phyloP scores from a whole-genome alignment of 2,888 invertebrate genomes.

The Zygothrica quintamaculata region DNA sequence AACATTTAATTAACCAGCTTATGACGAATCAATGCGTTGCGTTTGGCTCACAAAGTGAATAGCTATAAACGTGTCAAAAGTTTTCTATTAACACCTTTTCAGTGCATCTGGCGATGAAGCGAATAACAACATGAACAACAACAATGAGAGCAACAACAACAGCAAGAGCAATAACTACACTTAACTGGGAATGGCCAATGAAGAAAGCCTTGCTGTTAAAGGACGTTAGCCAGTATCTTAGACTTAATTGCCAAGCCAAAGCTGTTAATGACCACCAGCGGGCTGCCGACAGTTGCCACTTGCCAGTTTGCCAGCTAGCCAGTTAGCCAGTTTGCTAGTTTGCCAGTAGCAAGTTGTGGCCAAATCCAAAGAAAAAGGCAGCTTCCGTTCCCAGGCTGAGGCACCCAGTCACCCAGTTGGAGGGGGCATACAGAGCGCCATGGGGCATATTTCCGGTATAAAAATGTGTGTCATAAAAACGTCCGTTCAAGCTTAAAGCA shows the following conservation, averaged over 20 bases:
- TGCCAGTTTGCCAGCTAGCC: constrained; percentile 16
- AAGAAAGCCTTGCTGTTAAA: constrained; percentile 24
- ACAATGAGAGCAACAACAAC: background rate
- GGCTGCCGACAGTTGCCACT: constrained; percentile 28
- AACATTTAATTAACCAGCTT: constrained; percentile 20
- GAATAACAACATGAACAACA: background rate
- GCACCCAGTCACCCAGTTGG: constrained; percentile 31
- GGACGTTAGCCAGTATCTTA: constrained; percentile 34
- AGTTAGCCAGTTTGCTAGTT: constrained; percentile 21
- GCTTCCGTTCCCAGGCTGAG: constrained; percentile 74
- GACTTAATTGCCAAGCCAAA: constrained; percentile 58
- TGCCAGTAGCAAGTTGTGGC: constrained; percentile 15
- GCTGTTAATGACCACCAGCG: constrained; percentile 66
- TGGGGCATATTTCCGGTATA: constrained; percentile 72
- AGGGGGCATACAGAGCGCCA: constrained; percentile 39
- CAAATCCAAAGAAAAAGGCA: constrained; percentile 42
- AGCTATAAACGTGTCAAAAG: constrained; percentile 27
- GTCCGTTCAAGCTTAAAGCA: constrained; percentile 1
- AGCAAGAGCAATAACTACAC: background rate
- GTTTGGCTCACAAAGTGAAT: background rate
- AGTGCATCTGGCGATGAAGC: constrained; percentile 10
- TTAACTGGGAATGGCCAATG: constrained; percentile 3
- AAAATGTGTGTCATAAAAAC: constrained; percentile 69
- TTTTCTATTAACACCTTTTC: constrained; percentile 57
- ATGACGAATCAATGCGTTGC: constrained; percentile 24